Evolutionary conservation across 2,888 invertebrate species (phyloP).

Genomic region (Lasioglossum zephyrum): DNA sequence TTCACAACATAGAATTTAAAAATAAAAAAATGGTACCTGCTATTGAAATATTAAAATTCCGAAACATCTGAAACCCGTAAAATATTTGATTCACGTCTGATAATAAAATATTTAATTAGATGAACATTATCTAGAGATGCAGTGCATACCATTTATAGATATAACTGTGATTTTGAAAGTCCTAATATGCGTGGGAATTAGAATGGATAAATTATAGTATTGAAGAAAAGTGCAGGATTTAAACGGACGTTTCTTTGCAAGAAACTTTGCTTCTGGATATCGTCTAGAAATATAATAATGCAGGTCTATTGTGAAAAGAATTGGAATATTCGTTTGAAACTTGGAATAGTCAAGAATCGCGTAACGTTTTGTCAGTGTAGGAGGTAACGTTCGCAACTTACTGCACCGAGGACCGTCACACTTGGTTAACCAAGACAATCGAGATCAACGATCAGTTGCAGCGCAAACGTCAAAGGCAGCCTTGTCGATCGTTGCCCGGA

Average conservation of each 20-base stretch:
- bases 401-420: conserved; percentile 57
- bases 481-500: conserved; percentile 33
- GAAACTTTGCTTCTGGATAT: background rate
- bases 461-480: conserved; percentile 48
- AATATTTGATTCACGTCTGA: background rate
- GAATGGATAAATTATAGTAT: background rate
- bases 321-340: background rate
- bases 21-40: background rate
- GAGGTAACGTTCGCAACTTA: conserved; percentile 26
- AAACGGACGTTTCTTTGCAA: background rate
- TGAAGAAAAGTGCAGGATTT: background rate
- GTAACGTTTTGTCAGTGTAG: conserved; percentile 19
- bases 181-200: background rate
- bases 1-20: background rate
- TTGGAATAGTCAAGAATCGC: background rate
- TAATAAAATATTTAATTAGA: background rate
- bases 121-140: background rate
- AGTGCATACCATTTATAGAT: background rate
- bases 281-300: background rate
- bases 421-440: conserved; percentile 80
- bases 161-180: background rate
- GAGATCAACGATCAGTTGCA: conserved; percentile 71
- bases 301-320: background rate
- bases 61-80: background rate
- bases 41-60: background rate